Conservation (phyloP, 2,113 vertebrate species). For the Lampris incognitus region DNA sequence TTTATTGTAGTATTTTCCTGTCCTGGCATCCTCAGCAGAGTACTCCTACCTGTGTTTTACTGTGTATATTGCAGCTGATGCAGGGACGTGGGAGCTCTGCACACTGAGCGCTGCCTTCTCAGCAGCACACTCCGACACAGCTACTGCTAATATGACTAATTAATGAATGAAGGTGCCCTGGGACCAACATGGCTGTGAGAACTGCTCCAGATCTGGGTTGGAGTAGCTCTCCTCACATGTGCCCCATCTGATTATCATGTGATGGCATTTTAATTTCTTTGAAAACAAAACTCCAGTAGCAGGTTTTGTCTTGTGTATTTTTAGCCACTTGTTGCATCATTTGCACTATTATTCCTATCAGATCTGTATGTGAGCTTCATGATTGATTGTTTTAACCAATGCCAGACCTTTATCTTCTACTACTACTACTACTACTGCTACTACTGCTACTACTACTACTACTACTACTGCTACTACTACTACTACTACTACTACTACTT, state of each 20-base stretch:
- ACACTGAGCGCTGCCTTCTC: constrained; percentile 18
- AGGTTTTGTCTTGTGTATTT: constrained; percentile 20
- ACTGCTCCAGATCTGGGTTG: constrained; percentile 39
- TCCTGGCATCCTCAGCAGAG: too few relatives aligned
- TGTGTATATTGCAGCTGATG: neutral
- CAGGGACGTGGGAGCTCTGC: neutral
- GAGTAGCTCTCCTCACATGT: constrained; percentile 26
- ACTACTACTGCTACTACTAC: too few relatives aligned
- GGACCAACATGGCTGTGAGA: constrained; percentile 50
- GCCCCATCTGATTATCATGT: neutral
- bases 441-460: too few relatives aligned
- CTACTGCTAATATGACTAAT: constrained; percentile 66
- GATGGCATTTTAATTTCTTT: neutral
- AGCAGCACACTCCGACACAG: constrained; percentile 25
- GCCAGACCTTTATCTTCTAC: too few relatives aligned
- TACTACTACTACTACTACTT: too few relatives aligned
- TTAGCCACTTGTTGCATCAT: neutral
- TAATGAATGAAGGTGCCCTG: constrained; percentile 65
- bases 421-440: too few relatives aligned
- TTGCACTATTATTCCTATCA: too few relatives aligned
- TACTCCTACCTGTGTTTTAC: too few relatives aligned
- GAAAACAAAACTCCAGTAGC: too few relatives aligned
- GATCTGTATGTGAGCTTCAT: too few relatives aligned
- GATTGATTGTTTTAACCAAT: too few relatives aligned
- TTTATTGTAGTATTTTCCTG: too few relatives aligned